A percentile compares a stretch with the other conserved stretches of the same genome.
These are phyloP conservation scores for Amyelois transitella DNA, from an alignment of 1,140 invertebrate species.

Conservation along the genomic window DNA sequence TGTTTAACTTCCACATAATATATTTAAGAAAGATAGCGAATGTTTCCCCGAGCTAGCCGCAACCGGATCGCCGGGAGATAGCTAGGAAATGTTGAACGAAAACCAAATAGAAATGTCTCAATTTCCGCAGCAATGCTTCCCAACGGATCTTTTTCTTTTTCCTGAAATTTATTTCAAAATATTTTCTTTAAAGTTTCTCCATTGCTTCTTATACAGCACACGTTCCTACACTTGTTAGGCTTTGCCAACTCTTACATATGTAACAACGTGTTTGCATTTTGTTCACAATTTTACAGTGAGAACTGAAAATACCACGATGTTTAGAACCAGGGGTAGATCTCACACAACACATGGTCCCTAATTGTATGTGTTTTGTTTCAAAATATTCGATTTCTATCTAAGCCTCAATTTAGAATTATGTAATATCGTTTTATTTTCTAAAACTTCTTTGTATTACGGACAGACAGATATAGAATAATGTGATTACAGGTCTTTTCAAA, in stretches of 20 bases:
- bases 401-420: no score
- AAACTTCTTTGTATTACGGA: no score
- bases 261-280: neutral
- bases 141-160: slow-evolving; percentile 34
- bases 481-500: no score
- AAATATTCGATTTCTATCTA: no score
- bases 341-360: no score
- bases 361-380: no score
- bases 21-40: slow-evolving; percentile 12
- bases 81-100: slow-evolving; percentile 45
- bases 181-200: slow-evolving; percentile 16
- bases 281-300: neutral
- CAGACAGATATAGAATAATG: no score
- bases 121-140: slow-evolving; percentile 45
- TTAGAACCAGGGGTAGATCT: no score
- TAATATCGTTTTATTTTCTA: no score
- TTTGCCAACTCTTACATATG: neutral
- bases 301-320: neutral
- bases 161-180: slow-evolving; percentile 30
- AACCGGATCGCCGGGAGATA: slow-evolving; percentile 38
- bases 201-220: neutral
- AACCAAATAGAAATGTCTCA: slow-evolving; percentile 63
- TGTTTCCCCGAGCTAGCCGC: slow-evolving; percentile 33
- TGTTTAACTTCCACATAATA: neutral
- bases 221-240: neutral